These are phyloP conservation scores for Orius insidiosus DNA, from an alignment of 1,140 invertebrate species.

Conservation along the genomic window DNA sequence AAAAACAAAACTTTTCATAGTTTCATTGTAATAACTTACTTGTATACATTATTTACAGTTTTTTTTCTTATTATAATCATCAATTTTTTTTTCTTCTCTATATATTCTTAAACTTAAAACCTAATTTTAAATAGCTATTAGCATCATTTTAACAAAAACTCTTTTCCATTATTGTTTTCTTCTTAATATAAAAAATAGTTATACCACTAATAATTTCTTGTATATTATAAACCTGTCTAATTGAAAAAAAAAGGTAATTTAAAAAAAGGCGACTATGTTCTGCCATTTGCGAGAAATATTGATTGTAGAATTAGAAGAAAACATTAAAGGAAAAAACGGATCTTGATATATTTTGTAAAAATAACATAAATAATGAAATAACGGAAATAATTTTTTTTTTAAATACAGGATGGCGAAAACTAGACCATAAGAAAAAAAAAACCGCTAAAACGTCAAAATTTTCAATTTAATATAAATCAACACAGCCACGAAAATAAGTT, in stretches of 20 bases:
- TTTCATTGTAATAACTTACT: conserved; percentile 20
- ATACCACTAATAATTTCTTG: background rate
- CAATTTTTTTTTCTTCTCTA: conserved; percentile 13
- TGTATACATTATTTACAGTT: conserved; percentile 18
- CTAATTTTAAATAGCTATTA: conserved; percentile 7
- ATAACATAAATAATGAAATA: too few species aligned
- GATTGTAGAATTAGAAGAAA: too few species aligned
- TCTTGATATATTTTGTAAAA: too few species aligned
- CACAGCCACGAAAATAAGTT: background rate
- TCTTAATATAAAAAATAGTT: background rate
- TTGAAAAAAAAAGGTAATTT: conserved; percentile 1
- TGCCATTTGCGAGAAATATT: background rate
- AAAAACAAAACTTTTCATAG: too few species aligned
- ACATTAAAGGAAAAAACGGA: too few species aligned
- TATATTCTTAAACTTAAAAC: conserved; percentile 14
- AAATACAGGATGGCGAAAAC: too few species aligned
- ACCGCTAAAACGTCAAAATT: conserved; percentile 1
- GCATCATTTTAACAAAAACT: conserved; percentile 5
- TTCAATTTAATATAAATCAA: too few species aligned
- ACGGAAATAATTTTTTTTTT: too few species aligned
- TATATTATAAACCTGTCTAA: background rate
- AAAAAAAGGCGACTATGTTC: background rate
- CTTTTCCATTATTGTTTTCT: conserved; percentile 2
- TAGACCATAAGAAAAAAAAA: too few species aligned
- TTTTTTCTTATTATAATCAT: too few species aligned